Conservation (phyloP, 1,140 invertebrate species). For the Venustaconcha ellipsiformis region DNA sequence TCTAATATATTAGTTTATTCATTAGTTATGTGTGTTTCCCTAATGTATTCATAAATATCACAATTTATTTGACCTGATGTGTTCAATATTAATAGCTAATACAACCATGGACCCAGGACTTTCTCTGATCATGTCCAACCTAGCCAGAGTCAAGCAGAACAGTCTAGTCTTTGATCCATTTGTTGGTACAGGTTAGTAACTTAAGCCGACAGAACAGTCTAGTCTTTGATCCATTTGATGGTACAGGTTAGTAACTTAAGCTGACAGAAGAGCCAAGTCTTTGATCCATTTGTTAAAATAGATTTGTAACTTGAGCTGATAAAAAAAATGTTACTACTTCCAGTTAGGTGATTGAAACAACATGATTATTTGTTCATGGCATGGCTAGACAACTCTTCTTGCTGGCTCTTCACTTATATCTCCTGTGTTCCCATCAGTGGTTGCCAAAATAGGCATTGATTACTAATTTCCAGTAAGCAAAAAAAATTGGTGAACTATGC, state of each 20-base stretch:
- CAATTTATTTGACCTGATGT: no score
- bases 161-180: conserved; percentile 93
- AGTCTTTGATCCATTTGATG: conserved; percentile 95
- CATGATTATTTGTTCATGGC: no score
- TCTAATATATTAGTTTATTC: no score
- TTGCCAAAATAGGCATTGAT: no score
- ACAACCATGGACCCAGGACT: conserved; percentile 97
- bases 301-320: conserved; percentile 68
- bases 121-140: conserved; percentile 93
- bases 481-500: no score
- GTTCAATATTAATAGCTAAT: conserved; percentile 72
- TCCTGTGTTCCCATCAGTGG: no score
- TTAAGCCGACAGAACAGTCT: conserved; percentile 74
- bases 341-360: no score
- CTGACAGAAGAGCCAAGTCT: conserved; percentile 78
- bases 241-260: conserved; percentile 76
- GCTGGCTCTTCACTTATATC: no score
- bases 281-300: conserved; percentile 96
- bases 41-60: no score
- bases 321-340: neutral
- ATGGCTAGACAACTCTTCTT: no score
- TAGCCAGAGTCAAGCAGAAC: conserved; percentile 81
- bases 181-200: conserved; percentile 83
- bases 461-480: no score
- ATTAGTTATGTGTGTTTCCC: no score